These are phyloP conservation scores for Mesoclemmys tuberculata DNA, from an alignment of 2,113 vertebrate genomes.

Conservation along the genomic window DNA sequence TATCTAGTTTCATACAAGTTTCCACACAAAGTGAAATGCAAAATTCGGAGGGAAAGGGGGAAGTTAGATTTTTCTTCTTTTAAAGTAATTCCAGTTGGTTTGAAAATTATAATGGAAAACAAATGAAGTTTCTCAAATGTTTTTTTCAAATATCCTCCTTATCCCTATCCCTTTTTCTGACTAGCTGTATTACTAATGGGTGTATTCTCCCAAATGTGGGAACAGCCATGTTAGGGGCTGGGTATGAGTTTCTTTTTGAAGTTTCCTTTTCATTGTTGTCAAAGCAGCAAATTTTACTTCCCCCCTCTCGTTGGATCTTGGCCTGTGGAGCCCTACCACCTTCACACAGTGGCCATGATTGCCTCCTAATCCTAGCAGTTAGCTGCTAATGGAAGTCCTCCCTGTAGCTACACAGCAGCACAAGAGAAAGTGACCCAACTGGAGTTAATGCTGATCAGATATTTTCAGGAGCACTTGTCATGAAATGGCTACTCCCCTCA, in stretches of 20 bases:
- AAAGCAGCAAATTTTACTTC: background rate
- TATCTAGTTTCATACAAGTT: rapidly evolving
- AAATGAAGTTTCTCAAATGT: background rate
- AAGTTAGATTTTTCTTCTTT: background rate
- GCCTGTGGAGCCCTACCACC: rapidly evolving
- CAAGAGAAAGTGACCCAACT: background rate
- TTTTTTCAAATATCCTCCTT: background rate
- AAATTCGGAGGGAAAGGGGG: background rate
- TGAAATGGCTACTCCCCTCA: background rate
- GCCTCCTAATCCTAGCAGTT: background rate
- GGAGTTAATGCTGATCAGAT: background rate
- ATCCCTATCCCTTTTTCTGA: background rate
- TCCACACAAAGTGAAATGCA: background rate
- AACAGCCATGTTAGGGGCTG: background rate
- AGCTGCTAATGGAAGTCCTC: background rate
- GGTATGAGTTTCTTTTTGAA: background rate
- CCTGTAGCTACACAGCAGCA: background rate
- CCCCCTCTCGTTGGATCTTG: background rate
- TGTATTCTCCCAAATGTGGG: background rate
- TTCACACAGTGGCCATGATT: background rate
- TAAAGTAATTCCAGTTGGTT: rapidly evolving
- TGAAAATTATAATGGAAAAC: background rate
- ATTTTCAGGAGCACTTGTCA: background rate
- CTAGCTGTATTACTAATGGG: background rate
- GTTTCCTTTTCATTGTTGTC: background rate